Evolutionary conservation across 2,888 invertebrate species (phyloP), one percentile per base, ranked within the genome.

Genomic region (Cephus pulcher): DNA sequence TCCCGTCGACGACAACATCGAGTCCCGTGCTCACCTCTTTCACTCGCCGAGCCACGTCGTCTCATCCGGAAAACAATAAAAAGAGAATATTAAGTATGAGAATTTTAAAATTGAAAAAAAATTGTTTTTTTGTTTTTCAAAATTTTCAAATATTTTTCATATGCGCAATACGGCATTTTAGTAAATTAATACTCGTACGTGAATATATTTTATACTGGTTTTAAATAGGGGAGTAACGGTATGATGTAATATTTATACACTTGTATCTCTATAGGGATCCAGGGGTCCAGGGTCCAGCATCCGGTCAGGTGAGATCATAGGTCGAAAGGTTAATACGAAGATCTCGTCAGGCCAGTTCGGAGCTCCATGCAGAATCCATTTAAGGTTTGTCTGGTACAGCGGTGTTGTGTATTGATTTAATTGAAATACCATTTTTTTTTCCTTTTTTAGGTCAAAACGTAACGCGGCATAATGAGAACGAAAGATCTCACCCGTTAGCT

Each of bases 221-320:
- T 23, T 23, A 15, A 6, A 23, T 56, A 56, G 40, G 40, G 40
- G 40, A 56, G 40, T 56, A 23, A 23, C 23, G 40, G 9, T 56
- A 30, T 23, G 71, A 78, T 4, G 73, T 74, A 76, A 76, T 32
- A 77, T 77, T 77, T 71, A 32, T 15, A 75, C 40, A 74, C 76
- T 32, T 12, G 76, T 69, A 69, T 56, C 71, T 34, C 69, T 75
- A 33, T 70, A 34, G 75, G 70, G 69, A 40, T 75, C 34, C 71
- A 68, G n/a, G 76, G 79, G 76, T 77, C 76, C 75, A 77, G 77
- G 80, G 81, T 82, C 81, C 88, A 88, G 86, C 86, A 87, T 88
- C 86, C 83, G 75, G 83, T 84, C 84, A 85, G 82, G 83, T 84
- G 80, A 84, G 88, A 84, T 87, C 87, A 86, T 78, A 87, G 88